Evolutionary conservation across 2,888 invertebrate species (phyloP).

Genomic region (Cerastis rubricosa): DNA sequence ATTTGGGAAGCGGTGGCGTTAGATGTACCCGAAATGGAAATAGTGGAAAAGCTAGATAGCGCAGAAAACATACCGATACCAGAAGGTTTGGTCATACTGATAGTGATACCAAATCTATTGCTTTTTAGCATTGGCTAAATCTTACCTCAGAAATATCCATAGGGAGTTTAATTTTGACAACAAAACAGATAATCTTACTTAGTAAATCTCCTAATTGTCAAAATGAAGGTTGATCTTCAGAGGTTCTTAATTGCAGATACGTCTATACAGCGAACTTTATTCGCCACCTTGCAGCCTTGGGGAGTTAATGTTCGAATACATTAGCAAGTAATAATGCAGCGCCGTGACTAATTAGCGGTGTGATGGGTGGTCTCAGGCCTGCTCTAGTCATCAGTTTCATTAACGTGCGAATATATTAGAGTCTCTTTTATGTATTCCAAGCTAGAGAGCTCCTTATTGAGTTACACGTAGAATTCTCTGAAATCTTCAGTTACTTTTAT

Average conservation of each 20-base stretch:
- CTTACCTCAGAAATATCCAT: neutral
- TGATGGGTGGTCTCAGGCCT: constrained; percentile 55
- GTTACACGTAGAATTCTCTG: neutral
- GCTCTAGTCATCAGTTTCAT: constrained; percentile 40
- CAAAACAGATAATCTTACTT: neutral
- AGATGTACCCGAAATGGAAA: constrained; percentile 39
- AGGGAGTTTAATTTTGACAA: neutral
- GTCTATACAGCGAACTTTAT: constrained; percentile 43
- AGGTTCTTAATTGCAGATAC: constrained; percentile 25
- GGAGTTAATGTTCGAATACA: constrained; percentile 61
- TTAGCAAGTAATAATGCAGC: constrained; percentile 57
- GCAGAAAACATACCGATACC: neutral
- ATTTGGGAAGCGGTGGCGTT: constrained; percentile 43
- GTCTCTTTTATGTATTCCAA: neutral
- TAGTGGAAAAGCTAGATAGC: neutral
- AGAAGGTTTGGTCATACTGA: neutral
- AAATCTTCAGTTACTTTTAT: constrained; percentile 2
- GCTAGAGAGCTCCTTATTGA: constrained; percentile 6
- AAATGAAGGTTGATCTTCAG: constrained; percentile 16
- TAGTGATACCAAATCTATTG: neutral
- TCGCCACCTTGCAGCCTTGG: constrained; percentile 49
- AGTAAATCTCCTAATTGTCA: constrained; percentile 2
- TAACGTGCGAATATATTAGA: constrained; percentile 32
- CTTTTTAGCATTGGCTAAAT: neutral
- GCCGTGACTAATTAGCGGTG: constrained; percentile 61